A percentile compares a stretch with the other conserved stretches of the same genome.
phyloP scores from a whole-genome alignment of 1,140 invertebrate genomes.

The Heterodera carotae region DNA sequence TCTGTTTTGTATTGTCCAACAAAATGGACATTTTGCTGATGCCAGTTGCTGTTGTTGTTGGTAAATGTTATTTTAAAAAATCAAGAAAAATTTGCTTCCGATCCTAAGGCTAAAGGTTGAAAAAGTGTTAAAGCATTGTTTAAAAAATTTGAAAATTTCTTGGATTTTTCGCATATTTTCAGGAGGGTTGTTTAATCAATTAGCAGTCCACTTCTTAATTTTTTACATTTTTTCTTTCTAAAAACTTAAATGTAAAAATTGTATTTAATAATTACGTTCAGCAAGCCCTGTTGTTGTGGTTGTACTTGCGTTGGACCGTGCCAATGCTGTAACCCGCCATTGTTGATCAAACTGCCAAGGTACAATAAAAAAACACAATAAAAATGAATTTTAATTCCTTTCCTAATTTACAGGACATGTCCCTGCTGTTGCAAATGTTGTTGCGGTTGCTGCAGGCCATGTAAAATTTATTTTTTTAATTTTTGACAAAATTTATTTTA shows the following conservation, averaged over 20 bases:
- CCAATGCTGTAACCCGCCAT: slow-evolving; percentile 28
- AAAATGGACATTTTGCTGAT: slow-evolving; percentile 19
- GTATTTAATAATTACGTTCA: background rate
- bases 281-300: slow-evolving; percentile 31
- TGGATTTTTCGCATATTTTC: too few species aligned
- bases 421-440: slow-evolving; percentile 26
- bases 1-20: slow-evolving; percentile 2
- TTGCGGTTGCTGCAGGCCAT: slow-evolving; percentile 20
- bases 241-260: background rate
- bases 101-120: too few species aligned
- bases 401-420: slow-evolving; percentile 10
- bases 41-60: slow-evolving; percentile 30
- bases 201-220: too few species aligned
- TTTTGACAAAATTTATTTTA: background rate
- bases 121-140: too few species aligned
- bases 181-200: too few species aligned
- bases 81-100: too few species aligned
- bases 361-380: background rate
- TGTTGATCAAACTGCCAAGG: slow-evolving; percentile 30
- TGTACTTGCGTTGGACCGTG: slow-evolving; percentile 30
- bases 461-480: slow-evolving; percentile 6
- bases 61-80: background rate
- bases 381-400: background rate
- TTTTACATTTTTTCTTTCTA: background rate
- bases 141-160: too few species aligned